Base-by-base conservation (phyloP, 2,888 invertebrate species). In the Stramonita haemastoma region DNA sequence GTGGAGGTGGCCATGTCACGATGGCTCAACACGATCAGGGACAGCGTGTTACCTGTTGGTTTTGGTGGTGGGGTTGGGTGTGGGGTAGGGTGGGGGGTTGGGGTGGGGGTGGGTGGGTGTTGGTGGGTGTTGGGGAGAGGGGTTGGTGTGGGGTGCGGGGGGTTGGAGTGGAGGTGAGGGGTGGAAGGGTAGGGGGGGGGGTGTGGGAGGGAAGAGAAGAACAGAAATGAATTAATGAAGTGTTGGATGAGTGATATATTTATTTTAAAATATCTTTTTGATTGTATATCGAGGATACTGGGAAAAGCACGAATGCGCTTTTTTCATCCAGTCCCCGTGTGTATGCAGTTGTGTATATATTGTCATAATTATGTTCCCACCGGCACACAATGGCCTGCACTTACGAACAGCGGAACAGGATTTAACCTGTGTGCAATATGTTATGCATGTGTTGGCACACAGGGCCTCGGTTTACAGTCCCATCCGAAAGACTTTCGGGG, bases 1-100 rank as follows among this genome's bases (percentile, higher is more conserved):
- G 95, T 95, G 0, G 95, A 95, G 1, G 95, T 94, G 36, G 91
- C 89, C 94, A 95, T 94, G 36, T 94, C 93, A 34, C 93, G 93
- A 89, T 94, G 93, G 1, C 91, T 90, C 17, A 95, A 90, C 6
- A 95, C 95, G 5, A 95, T 91, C 56, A 95, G 88, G 0, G 95
- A 93, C 22, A 95, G 91, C 13, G 93, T 91, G 89, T 95, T 95
- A 0, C 94, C 86, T 46, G n/a, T n/a, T 86, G 86, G 46, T 46
- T 73, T 19, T 73, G 77, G 11, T 5, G 26, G 32, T 8, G 5
- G 32, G 6, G 32, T 1, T 8, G 32, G 26, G 11, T 29, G 5
- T 5, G 32, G 34, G 32, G n/a, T 32, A n/a, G 34, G 34, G 13
- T 29, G n/a, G 34, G 34, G 34, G 4, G 79, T 32, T 22, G 5